phyloP scores from a whole-genome alignment of 2,888 invertebrate genomes.

The Eudasyphora cyanicolor region DNA sequence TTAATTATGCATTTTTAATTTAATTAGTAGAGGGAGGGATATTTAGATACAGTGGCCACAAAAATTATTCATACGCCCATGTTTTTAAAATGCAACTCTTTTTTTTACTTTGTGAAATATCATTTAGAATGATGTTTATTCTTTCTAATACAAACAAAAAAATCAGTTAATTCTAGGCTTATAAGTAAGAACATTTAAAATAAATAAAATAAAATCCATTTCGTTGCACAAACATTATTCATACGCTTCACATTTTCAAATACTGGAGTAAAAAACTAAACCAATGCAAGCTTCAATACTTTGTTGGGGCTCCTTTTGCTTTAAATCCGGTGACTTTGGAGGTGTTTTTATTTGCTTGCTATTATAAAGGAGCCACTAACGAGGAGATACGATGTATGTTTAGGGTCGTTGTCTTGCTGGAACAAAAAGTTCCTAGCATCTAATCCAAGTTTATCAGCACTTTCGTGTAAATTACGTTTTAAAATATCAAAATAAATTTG shows the following conservation, averaged over 20 bases:
- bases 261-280: background rate
- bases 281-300: background rate
- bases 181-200: background rate
- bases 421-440: constrained; percentile 14
- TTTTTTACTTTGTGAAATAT: background rate
- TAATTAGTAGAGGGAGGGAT: too few species aligned
- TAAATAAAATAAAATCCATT: background rate
- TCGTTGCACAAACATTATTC: background rate
- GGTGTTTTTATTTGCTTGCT: constrained; percentile 18
- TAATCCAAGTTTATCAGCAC: background rate
- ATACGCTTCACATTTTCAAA: background rate
- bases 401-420: constrained; percentile 34
- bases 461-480: background rate
- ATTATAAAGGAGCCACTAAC: constrained; percentile 13
- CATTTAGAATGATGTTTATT: background rate
- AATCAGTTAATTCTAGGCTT: background rate
- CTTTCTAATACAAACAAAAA: background rate
- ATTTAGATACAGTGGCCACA: background rate
- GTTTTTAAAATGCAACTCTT: background rate
- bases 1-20: too few species aligned
- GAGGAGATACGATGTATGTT: constrained; percentile 21
- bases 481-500: background rate
- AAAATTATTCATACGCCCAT: background rate
- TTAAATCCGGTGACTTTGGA: constrained; percentile 11
- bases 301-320: background rate